Evolutionary conservation across 2,888 invertebrate genomes (phyloP), one percentile per base, ranked within the genome.

Genomic region (Dryadula phaetusa): DNA sequence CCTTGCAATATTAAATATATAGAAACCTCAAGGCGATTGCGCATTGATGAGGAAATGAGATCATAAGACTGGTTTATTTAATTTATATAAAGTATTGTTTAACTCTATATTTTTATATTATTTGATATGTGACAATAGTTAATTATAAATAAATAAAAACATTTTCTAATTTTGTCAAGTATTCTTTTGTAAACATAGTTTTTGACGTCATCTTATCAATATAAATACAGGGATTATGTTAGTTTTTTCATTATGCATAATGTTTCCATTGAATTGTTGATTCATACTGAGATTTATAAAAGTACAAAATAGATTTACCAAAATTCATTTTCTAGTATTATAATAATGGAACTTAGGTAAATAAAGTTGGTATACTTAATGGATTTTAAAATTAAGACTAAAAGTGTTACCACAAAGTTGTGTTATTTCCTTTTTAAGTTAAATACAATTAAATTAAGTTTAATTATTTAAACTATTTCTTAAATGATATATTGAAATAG

Each of bases 21-120:
- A 66, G 58, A 60, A 58, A 54, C 34, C 63, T 61, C 68, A 74
- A 72, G 71, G 72, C 66, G 67, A 71, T 68, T 74, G 65, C 70
- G 70, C 64, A 70, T 62, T 72, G 63, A 70, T 70, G 66, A 65
- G 67, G 69, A 70, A 72, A 72, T 70, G 64, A 72, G 60, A 69
- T 70, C 69, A 72, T 52, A 53, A 61, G 66, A 62, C 49, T 60
- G 64, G 58, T 64, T 49, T 60, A 32, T 65, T 37, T n/a, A 37
- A 7, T 18, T n/a, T 54, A 49, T 47, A 32, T n/a, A 3, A 16
- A 16, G 6, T 12, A 32, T 12, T 47, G 7, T 32, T 14, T 18
- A 14, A 12, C 2, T 25, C 14, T 7, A 4, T 6, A 28, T 28
- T 28, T 52, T 28, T 3, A 25, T 16, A 52, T 60, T 60, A 12